Evolutionary conservation across 1,140 invertebrate genomes (phyloP).

Genomic region (Brachionus koreanus): DNA sequence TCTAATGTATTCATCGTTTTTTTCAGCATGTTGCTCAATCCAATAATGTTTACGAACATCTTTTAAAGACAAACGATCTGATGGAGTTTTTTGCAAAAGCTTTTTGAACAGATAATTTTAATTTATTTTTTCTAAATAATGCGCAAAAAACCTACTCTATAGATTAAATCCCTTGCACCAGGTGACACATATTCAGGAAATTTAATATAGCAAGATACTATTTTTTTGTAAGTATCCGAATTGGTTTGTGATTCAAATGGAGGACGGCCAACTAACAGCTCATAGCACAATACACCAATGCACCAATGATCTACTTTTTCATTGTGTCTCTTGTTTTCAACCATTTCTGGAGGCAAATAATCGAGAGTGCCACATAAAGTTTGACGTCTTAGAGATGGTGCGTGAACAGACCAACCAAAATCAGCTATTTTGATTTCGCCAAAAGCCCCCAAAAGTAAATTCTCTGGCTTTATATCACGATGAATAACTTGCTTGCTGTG

Average conservation of each 20-base stretch:
- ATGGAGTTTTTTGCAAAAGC: conserved; percentile 19
- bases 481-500: conserved; percentile 92
- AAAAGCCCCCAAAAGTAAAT: conserved; percentile 76
- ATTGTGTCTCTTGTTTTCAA: conserved; percentile 73
- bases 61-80: conserved; percentile 25
- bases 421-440: conserved; percentile 90
- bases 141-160: too few species aligned
- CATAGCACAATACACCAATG: conserved; percentile 94
- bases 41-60: conserved; percentile 34
- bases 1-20: conserved; percentile 43
- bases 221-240: conserved; percentile 25
- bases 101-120: too few species aligned
- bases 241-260: conserved; percentile 65
- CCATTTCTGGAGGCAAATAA: conserved; percentile 92
- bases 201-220: conserved; percentile 34
- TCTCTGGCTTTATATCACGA: conserved; percentile 83
- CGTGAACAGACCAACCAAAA: conserved; percentile 67
- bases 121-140: too few species aligned
- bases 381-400: conserved; percentile 64
- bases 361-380: conserved; percentile 92
- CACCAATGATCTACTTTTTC: conserved; percentile 69
- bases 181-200: conserved; percentile 28
- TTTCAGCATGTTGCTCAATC: conserved; percentile 40
- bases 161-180: conserved; percentile 31
- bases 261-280: conserved; percentile 92